Evolutionary conservation across 1,140 invertebrate genomes (phyloP).

Genomic region (Drosophila pachea): DNA sequence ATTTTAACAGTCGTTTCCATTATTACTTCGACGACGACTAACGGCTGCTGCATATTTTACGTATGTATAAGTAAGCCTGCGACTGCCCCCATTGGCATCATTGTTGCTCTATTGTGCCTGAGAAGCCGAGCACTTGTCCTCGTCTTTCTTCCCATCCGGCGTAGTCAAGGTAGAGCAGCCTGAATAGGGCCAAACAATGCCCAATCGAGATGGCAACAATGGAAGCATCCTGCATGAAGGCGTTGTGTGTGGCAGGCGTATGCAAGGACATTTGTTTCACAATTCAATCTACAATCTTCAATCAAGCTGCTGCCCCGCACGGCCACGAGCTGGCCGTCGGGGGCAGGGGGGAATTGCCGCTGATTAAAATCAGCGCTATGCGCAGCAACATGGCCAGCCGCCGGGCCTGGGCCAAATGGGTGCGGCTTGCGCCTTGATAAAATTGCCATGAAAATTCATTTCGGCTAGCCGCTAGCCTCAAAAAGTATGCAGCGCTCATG

Average conservation of each 20-base stretch:
- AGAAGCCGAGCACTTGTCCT: slow-evolving; percentile 11
- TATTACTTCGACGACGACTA: too few species aligned
- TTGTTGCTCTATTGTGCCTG: slow-evolving; percentile 28
- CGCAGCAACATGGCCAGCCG: background rate
- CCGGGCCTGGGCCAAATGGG: background rate
- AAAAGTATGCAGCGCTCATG: slow-evolving; percentile 39
- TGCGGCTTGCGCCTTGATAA: slow-evolving; percentile 17
- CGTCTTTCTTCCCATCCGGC: background rate
- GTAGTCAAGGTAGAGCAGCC: slow-evolving; percentile 5
- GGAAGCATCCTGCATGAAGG: slow-evolving; percentile 7
- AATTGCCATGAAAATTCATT: slow-evolving; percentile 55
- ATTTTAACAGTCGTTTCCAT: too few species aligned
- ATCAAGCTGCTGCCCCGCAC: slow-evolving; percentile 12
- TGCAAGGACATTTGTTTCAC: slow-evolving; percentile 43
- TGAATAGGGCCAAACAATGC: slow-evolving; percentile 34
- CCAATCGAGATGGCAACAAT: slow-evolving; percentile 6
- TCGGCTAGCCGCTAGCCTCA: slow-evolving; percentile 19
- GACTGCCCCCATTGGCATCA: slow-evolving; percentile 20
- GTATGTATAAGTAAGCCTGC: background rate
- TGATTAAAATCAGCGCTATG: slow-evolving; percentile 41
- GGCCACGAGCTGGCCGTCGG: background rate
- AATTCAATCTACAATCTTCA: slow-evolving; percentile 49
- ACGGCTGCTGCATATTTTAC: too few species aligned
- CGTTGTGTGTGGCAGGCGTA: slow-evolving; percentile 17
- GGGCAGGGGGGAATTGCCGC: slow-evolving; percentile 2